These are phyloP conservation scores for Alloplasta piceator DNA, from an alignment of 2,888 invertebrate species.

Conservation along the genomic window DNA sequence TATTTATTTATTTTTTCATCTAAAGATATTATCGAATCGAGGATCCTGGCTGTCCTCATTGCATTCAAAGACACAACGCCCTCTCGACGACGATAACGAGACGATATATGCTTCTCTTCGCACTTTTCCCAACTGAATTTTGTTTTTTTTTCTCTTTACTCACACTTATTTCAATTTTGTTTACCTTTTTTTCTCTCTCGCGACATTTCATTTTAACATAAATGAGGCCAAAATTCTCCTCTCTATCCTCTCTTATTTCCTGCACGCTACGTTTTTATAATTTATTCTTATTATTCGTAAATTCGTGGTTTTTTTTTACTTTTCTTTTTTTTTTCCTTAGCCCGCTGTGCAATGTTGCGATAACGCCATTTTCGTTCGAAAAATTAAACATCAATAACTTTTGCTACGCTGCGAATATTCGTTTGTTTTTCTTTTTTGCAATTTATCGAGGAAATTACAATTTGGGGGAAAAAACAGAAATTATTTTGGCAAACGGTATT, in stretches of 20 bases:
- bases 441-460: neutral
- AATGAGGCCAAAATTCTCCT: constrained; percentile 50
- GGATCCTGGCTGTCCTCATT: constrained; percentile 30
- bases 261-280: constrained; percentile 54
- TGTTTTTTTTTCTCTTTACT: constrained; percentile 23
- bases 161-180: constrained; percentile 3
- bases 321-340: constrained; percentile 22
- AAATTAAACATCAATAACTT: neutral
- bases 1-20: constrained; percentile 35
- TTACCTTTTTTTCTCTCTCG: constrained; percentile 17
- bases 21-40: constrained; percentile 55
- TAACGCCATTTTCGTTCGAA: constrained; percentile 33
- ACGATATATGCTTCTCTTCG: constrained; percentile 38
- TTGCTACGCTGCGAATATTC: neutral
- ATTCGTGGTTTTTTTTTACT: constrained; percentile 31
- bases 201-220: constrained; percentile 23
- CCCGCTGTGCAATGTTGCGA: constrained; percentile 56
- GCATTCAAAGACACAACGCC: constrained; percentile 18
- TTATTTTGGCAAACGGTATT: constrained; percentile 39
- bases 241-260: constrained; percentile 47
- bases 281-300: constrained; percentile 34
- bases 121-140: constrained; percentile 27
- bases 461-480: neutral
- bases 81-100: constrained; percentile 59
- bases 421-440: neutral